These are phyloP conservation scores for Oegoconia quadripuncta DNA, from an alignment of 2,888 invertebrate genomes.

Conservation along the genomic window DNA sequence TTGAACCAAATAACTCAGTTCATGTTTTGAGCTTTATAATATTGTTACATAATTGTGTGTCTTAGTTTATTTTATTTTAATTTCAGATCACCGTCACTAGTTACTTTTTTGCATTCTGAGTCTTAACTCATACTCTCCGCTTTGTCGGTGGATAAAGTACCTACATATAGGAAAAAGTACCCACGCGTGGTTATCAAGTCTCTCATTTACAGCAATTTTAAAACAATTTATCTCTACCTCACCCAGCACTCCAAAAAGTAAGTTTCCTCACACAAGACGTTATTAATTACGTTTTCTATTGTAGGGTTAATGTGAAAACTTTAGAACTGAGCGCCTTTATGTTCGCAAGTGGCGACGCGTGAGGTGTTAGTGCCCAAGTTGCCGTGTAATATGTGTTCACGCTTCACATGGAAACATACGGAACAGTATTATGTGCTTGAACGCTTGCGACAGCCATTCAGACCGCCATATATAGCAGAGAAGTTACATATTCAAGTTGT, in stretches of 20 bases:
- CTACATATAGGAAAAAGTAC: too few relatives aligned
- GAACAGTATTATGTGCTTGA: conserved; percentile 11
- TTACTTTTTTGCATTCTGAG: too few relatives aligned
- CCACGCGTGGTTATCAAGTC: too few relatives aligned
- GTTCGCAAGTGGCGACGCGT: conserved; percentile 38
- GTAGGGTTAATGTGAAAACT: conserved; percentile 63
- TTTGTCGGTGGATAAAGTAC: too few relatives aligned
- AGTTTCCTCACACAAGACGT: not conserved
- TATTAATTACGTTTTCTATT: conserved; percentile 7
- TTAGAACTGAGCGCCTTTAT: conserved; percentile 42
- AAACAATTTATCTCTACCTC: conserved; percentile 8
- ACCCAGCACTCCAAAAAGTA: not conserved
- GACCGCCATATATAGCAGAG: too few relatives aligned
- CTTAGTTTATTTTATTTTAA: too few relatives aligned
- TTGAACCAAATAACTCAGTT: too few relatives aligned
- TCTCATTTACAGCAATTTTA: too few relatives aligned
- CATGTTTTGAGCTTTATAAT: too few relatives aligned
- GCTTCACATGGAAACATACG: conserved; percentile 35
- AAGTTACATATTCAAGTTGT: not conserved
- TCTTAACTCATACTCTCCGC: too few relatives aligned
- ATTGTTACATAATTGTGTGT: too few relatives aligned
- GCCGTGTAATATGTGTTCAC: conserved; percentile 56
- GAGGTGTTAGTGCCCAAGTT: conserved; percentile 60
- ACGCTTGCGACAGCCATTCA: conserved; percentile 4
- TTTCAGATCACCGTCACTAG: too few relatives aligned